A percentile compares a stretch with the other conserved stretches of the same genome.
Evolutionary conservation across 2,797 vertebrate genomes (phyloP).

Genomic region (Channallabes apus): DNA sequence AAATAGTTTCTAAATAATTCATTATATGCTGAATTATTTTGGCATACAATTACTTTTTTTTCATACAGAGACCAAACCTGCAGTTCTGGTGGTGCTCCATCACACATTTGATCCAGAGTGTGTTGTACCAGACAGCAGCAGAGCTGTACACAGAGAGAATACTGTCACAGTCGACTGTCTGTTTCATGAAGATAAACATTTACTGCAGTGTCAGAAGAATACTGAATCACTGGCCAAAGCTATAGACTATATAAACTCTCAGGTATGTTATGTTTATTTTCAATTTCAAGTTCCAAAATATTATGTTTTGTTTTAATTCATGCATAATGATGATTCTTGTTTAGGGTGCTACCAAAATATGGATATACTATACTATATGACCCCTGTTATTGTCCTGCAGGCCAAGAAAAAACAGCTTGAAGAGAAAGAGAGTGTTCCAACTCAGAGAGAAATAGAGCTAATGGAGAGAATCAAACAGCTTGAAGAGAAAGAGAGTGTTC

Average conservation of each 20-base stretch:
- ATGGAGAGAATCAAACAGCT: not conserved
- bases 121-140: constrained; percentile 15
- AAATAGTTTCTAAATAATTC: not conserved
- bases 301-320: not conserved
- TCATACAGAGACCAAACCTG: not conserved
- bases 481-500: not conserved
- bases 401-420: too few species aligned
- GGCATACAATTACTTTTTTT: not conserved
- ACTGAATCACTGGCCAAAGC: not conserved
- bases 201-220: constrained; percentile 3
- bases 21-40: not conserved
- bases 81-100: constrained; percentile 42
- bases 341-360: not conserved
- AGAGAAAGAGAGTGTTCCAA: not conserved
- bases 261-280: not conserved
- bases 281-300: not conserved
- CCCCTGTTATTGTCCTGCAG: not conserved
- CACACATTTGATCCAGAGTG: constrained; percentile 26
- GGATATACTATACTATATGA: not conserved
- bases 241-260: not conserved
- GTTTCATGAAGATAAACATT: constrained; percentile 28
- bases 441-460: not conserved
- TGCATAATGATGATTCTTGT: not conserved
- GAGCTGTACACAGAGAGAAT: not conserved
- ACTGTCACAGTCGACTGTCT: constrained; percentile 27